Evolutionary conservation across 2,113 vertebrate species (phyloP).

Genomic region (Cyphomyrus discorhynchus): DNA sequence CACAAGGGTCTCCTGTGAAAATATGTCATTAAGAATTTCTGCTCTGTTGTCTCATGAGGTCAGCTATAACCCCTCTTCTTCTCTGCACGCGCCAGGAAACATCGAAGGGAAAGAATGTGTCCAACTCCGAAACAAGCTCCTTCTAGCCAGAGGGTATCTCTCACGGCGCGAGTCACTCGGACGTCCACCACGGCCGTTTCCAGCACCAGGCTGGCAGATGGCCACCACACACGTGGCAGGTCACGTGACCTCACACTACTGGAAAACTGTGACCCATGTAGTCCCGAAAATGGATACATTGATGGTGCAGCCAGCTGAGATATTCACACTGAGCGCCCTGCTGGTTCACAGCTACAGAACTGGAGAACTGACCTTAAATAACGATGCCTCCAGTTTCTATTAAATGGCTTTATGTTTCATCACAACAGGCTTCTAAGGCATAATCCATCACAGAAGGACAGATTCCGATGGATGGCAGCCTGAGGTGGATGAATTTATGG

Average conservation of each 20-base stretch:
- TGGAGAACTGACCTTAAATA: not conserved
- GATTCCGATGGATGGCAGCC: not conserved
- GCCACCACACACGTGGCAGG: not conserved
- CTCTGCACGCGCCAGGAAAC: not conserved
- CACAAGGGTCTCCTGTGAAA: conserved; percentile 23
- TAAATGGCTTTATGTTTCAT: not conserved
- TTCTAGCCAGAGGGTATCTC: not conserved
- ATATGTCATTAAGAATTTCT: conserved; percentile 18
- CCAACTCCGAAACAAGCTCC: not conserved
- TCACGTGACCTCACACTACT: conserved; percentile 33
- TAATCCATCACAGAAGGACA: not conserved
- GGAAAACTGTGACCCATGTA: conserved; percentile 12
- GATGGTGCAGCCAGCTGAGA: not conserved
- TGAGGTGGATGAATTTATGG: conserved; percentile 1
- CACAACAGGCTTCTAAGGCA: not conserved
- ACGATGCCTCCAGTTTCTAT: not conserved
- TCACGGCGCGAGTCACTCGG: not conserved
- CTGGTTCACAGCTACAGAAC: not conserved
- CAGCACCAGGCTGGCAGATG: conserved; percentile 3
- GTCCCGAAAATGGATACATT: not conserved
- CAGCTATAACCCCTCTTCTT: not conserved
- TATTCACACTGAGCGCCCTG: not conserved
- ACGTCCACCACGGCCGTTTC: not conserved
- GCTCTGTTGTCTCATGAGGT: not conserved
- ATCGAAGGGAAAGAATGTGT: not conserved